Conservation (phyloP, 53 echinoderm and acorn worm species). For the Holothuria leucospilota region DNA sequence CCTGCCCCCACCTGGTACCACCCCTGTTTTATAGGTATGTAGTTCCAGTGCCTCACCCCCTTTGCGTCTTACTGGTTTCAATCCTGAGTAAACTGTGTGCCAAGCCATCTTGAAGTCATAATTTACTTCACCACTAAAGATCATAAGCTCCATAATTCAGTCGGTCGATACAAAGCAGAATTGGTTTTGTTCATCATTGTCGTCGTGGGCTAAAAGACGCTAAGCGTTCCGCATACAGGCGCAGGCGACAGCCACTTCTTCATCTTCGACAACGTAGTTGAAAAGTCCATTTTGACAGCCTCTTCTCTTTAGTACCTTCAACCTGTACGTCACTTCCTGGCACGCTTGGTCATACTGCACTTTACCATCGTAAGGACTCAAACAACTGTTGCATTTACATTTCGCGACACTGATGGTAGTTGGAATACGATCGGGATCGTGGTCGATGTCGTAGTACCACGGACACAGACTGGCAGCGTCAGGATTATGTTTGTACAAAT, state of each 20-base stretch:
- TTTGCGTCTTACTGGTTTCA: too few species aligned
- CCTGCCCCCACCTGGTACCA: too few species aligned
- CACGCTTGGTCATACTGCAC: conserved; percentile 15
- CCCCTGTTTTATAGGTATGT: too few species aligned
- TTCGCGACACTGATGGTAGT: conserved; percentile 39
- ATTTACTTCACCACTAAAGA: too few species aligned
- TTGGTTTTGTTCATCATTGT: too few species aligned
- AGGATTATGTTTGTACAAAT: not conserved
- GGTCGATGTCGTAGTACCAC: conserved; percentile 51
- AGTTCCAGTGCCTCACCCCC: too few species aligned
- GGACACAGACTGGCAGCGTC: conserved; percentile 40
- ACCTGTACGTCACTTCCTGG: conserved; percentile 41
- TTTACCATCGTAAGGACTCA: conserved; percentile 37
- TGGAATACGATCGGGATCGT: conserved; percentile 67
- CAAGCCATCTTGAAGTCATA: too few species aligned
- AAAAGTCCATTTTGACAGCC: conserved; percentile 54
- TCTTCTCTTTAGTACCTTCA: conserved; percentile 48
- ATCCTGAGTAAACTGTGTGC: too few species aligned
- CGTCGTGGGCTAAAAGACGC: not conserved
- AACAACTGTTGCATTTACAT: conserved; percentile 57
- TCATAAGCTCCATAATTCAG: too few species aligned
- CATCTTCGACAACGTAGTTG: conserved; percentile 31
- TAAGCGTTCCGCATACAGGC: not conserved
- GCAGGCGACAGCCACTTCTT: conserved; percentile 19
- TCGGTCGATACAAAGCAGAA: too few species aligned